Evolutionary conservation across 1,140 invertebrate genomes (phyloP), one percentile per base, ranked within the genome.

Genomic region (Schlechtendalia chinensis): DNA sequence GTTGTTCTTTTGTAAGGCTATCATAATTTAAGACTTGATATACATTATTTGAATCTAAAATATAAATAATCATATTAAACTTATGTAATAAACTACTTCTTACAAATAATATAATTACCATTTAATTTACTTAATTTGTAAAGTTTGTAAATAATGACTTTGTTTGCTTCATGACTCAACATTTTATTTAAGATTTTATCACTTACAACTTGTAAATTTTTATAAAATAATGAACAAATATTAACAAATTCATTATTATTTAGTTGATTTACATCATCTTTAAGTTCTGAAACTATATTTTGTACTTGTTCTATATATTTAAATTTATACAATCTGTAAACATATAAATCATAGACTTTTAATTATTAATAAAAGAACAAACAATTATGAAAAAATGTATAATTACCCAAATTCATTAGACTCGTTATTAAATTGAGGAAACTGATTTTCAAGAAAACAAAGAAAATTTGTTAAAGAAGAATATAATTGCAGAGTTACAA

Each of bases 161-260:
- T 79, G 8, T 63, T 79, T 63, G 58, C 22, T 27, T 79, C 17
- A 3, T 79, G 75, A 24, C n/a, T 39, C 11, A 61, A 47, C 19
- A 79, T 29, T n/a, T 47, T 11, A 63, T 79, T 47, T 14, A 79
- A 0, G 29, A 79, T 47, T 79, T 50, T 11, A 63, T 27, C 12
- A 47, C 63, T 39, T 0, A 63, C 32, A 63, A 19, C 16, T 61
- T 61, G 32, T 12, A 79, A 63, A 6, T 19, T 19, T 63, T 79
- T 45, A 79, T 63, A 50, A 79, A 61, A 79, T 50, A 27, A 27
- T 2, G 39, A 63, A 29, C 75, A 79, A 17, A 50, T 22, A 45
- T 47, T 79, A 45, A 79, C 22, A 63, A 79, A 79, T 63, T 50
- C 58, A 27, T 79, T 39, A 61, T 79, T 79, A 63, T 77, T 53